A percentile compares a stretch with the other conserved stretches of the same genome.
phyloP scores from a whole-genome alignment of 1,140 invertebrate genomes.

The Drosophila nasuta region DNA sequence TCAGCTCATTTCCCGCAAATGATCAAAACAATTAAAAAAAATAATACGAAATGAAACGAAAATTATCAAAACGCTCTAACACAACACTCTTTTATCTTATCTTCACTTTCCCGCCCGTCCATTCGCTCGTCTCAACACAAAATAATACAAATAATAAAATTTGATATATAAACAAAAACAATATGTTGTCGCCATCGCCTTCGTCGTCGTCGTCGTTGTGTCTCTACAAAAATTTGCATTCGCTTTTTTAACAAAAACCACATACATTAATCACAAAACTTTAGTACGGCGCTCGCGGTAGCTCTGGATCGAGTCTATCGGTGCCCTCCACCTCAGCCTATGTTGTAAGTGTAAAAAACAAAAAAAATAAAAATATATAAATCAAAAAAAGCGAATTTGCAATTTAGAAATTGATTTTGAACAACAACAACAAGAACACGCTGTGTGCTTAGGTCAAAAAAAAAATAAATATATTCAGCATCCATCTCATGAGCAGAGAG shows the following conservation, averaged over 20 bases:
- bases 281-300: conserved; percentile 85
- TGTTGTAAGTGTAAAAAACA: conserved; percentile 87
- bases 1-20: conserved; percentile 70
- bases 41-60: conserved; percentile 28
- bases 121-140: conserved; percentile 47
- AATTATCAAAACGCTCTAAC: conserved; percentile 63
- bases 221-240: conserved; percentile 27
- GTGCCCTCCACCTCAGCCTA: conserved; percentile 89
- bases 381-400: conserved; percentile 19
- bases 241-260: conserved; percentile 18
- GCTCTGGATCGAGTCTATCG: conserved; percentile 90
- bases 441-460: conserved; percentile 43
- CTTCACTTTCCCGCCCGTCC: conserved; percentile 61
- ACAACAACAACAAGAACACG: conserved; percentile 35
- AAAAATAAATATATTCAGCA: conserved; percentile 24
- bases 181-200: conserved; percentile 36
- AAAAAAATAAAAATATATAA: background rate
- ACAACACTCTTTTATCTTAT: conserved; percentile 77
- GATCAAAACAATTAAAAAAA: conserved; percentile 24
- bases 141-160: conserved; percentile 25
- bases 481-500: conserved; percentile 37
- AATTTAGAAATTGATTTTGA: conserved; percentile 12
- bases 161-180: conserved; percentile 19
- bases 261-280: conserved; percentile 15
- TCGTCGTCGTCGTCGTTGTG: conserved; percentile 33